Conservation (phyloP, 2,888 invertebrate genomes). For the Hirtodrosophila histrioides region DNA sequence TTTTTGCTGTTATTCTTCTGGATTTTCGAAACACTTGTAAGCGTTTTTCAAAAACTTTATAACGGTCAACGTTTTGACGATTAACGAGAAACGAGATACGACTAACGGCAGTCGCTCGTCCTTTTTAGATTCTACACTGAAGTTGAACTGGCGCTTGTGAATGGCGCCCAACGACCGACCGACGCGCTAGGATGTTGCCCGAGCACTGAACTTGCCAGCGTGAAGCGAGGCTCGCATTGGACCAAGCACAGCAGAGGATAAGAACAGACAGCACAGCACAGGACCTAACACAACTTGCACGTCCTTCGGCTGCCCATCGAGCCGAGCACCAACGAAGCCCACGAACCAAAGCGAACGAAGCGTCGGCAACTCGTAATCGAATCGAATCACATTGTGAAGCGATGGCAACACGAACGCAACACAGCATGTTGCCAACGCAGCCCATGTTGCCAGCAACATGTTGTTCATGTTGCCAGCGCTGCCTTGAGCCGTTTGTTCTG, state of each 20-base stretch:
- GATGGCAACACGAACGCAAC: constrained; percentile 20
- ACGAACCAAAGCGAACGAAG: constrained; percentile 6
- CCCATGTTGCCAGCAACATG: constrained; percentile 19
- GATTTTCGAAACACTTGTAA: constrained; percentile 5
- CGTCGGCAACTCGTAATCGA: constrained; percentile 17
- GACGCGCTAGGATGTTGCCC: constrained; percentile 84
- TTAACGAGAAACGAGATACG: constrained; percentile 29
- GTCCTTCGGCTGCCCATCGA: constrained; percentile 38
- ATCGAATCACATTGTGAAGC: constrained; percentile 27
- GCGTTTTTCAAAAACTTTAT: constrained; percentile 30
- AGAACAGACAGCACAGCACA: constrained; percentile 21
- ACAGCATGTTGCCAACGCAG: constrained; percentile 17
- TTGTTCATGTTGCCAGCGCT: constrained; percentile 10
- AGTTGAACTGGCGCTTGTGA: constrained; percentile 9
- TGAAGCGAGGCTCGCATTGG: constrained; percentile 64
- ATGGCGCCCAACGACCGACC: constrained; percentile 67
- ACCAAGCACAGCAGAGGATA: constrained; percentile 28
- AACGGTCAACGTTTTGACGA: constrained; percentile 32
- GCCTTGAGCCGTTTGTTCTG: too few species aligned
- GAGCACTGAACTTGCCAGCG: constrained; percentile 81
- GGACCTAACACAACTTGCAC: constrained; percentile 49
- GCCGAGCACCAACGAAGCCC: constrained; percentile 14
- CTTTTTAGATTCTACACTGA: constrained; percentile 8
- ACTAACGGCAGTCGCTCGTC: constrained; percentile 34
- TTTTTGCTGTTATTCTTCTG: constrained; percentile 4